A percentile compares a stretch with the other conserved stretches of the same genome.
phyloP scores from a whole-genome alignment of 2,113 vertebrate species.

The Odobenus rosmarus region DNA sequence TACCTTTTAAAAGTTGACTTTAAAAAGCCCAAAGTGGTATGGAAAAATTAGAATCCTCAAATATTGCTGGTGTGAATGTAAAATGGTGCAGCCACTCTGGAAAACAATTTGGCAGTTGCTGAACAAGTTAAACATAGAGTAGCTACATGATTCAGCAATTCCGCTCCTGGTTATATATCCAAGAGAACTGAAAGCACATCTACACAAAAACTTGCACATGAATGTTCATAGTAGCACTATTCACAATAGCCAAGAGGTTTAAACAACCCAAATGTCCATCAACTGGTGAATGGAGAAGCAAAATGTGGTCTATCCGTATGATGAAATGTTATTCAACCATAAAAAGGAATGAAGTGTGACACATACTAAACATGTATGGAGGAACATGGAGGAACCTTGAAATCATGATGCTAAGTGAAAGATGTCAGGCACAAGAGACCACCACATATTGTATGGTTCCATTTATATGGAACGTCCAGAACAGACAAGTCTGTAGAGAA shows the following conservation, averaged over 20 bases:
- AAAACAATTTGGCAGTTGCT: not conserved
- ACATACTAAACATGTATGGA: too few relatives aligned
- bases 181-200: not conserved
- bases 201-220: not conserved
- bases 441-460: not conserved
- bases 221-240: not conserved
- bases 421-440: not conserved
- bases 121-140: not conserved
- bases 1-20: conserved; percentile 54
- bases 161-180: not conserved
- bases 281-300: not conserved
- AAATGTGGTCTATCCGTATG: not conserved
- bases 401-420: not conserved
- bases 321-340: not conserved
- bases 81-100: not conserved
- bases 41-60: not conserved
- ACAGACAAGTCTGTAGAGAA: not conserved
- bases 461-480: conserved; percentile 10
- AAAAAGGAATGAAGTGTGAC: not conserved
- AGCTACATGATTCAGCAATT: not conserved
- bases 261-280: not conserved
- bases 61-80: not conserved
- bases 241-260: not conserved
- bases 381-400: not conserved
- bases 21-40: conserved; percentile 57